Evolutionary conservation across 2,113 vertebrate species (phyloP).

Genomic region (Brachirus orientalis): DNA sequence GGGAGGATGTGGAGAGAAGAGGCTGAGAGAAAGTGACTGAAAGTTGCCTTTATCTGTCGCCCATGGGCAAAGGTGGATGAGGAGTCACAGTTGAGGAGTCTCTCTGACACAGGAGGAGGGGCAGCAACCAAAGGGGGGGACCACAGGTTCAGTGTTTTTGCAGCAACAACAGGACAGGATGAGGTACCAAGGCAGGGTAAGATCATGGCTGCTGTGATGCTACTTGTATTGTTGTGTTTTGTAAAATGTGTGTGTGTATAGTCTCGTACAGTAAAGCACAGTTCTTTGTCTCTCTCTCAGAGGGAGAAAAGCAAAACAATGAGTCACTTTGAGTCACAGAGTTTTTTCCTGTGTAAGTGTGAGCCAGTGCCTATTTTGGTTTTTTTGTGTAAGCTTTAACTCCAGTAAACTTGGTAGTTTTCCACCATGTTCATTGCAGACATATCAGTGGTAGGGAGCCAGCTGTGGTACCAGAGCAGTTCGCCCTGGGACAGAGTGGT

Average conservation of each 20-base stretch:
- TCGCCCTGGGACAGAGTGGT: conserved; percentile 54
- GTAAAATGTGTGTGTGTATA: too few relatives aligned
- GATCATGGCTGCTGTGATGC: conserved; percentile 42
- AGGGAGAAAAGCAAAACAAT: conserved; percentile 50
- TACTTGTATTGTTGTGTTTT: conserved; percentile 30
- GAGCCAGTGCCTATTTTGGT: conserved; percentile 46
- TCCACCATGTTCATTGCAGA: conserved; percentile 43
- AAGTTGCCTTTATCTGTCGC: conserved; percentile 31
- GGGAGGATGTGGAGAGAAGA: conserved; percentile 25
- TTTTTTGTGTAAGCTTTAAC: conserved; percentile 51
- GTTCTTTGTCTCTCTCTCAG: conserved; percentile 1
- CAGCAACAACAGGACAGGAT: conserved; percentile 66
- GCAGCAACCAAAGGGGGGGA: conserved; percentile 35
- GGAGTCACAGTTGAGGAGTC: conserved; percentile 38
- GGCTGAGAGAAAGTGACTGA: conserved; percentile 37
- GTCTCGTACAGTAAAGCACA: conserved; percentile 16
- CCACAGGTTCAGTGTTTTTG: conserved; percentile 39
- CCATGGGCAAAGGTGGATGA: conserved; percentile 58
- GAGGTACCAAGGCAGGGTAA: conserved; percentile 81
- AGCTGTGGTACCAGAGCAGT: conserved; percentile 59
- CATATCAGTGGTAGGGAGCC: conserved; percentile 44
- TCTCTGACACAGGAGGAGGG: conserved; percentile 59
- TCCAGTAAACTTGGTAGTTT: conserved; percentile 42
- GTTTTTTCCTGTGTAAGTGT: conserved; percentile 16
- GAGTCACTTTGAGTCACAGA: conserved; percentile 42